A percentile compares a stretch with the other conserved stretches of the same genome.
phyloP scores from a whole-genome alignment of 2,113 vertebrate species.

The Uropsilus gracilis region DNA sequence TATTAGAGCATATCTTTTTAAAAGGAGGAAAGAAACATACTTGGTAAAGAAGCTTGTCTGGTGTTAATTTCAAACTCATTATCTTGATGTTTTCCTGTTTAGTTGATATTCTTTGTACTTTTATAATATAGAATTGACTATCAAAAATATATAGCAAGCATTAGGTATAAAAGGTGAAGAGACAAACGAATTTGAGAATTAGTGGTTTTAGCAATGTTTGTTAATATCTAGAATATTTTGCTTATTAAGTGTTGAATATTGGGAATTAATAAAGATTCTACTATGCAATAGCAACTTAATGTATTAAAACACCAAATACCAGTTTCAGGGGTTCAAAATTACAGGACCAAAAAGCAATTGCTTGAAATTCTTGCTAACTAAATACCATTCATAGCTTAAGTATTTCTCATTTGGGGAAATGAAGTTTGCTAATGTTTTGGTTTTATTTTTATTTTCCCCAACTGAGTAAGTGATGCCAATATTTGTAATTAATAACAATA shows the following conservation, averaged over 20 bases:
- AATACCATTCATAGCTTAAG: background rate
- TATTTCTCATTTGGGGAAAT: background rate
- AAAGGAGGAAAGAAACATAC: background rate
- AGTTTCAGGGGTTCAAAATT: background rate
- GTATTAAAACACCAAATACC: background rate
- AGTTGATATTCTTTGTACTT: slow-evolving; percentile 17
- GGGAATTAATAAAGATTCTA: background rate
- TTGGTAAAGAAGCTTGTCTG: background rate
- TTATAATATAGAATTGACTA: background rate
- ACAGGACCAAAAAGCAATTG: background rate
- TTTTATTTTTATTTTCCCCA: slow-evolving; percentile 37
- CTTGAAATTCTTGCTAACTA: background rate
- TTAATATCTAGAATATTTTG: slow-evolving; percentile 41
- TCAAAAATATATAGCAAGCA: background rate
- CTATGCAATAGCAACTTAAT: background rate
- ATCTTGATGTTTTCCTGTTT: background rate
- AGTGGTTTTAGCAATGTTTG: slow-evolving; percentile 38
- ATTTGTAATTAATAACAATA: background rate
- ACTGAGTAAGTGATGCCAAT: background rate
- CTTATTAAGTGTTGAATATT: slow-evolving; percentile 16
- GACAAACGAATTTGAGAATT: slow-evolving; percentile 45
- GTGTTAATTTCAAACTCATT: background rate
- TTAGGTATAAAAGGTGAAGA: slow-evolving; percentile 23
- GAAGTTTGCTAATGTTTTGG: slow-evolving; percentile 20
- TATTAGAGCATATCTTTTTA: slow-evolving; percentile 3